phyloP scores from a whole-genome alignment of 2,888 invertebrate genomes.

The Phaonia tiefii region DNA sequence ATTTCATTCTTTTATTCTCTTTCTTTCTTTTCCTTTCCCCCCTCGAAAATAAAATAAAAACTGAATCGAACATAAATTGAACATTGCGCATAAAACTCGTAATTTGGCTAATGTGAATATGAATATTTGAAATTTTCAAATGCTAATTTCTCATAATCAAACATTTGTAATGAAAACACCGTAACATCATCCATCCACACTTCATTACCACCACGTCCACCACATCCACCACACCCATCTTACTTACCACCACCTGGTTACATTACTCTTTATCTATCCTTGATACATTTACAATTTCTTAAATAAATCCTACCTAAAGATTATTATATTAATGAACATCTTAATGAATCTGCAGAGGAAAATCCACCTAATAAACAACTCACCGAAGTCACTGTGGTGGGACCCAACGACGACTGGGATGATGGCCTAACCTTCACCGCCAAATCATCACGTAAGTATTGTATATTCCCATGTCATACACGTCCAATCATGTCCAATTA shows the following conservation, averaged over 20 bases:
- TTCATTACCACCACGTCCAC: not conserved
- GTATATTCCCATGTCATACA: not conserved
- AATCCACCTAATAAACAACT: slow-evolving; percentile 75
- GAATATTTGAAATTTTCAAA: not conserved
- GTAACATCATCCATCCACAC: slow-evolving; percentile 13
- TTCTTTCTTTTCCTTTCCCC: slow-evolving; percentile 1
- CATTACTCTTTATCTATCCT: slow-evolving; percentile 6
- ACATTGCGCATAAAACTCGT: slow-evolving; percentile 15
- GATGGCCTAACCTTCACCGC: slow-evolving; percentile 95
- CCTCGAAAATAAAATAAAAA: not conserved
- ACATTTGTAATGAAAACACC: not conserved
- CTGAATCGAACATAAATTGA: not conserved
- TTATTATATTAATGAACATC: slow-evolving; percentile 93
- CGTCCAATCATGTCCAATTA: not conserved
- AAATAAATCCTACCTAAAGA: slow-evolving; percentile 69
- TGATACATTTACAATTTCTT: not conserved
- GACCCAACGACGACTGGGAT: slow-evolving; percentile 89
- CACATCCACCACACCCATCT: slow-evolving; percentile 13
- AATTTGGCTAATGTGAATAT: slow-evolving; percentile 9
- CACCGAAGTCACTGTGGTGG: slow-evolving; percentile 81
- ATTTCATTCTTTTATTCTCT: slow-evolving; percentile 25
- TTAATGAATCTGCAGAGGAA: slow-evolving; percentile 85
- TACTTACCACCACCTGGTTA: slow-evolving; percentile 34
- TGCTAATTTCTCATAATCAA: not conserved
- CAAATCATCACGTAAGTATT: slow-evolving; percentile 90